Evolutionary conservation across 1,140 invertebrate species (phyloP), one percentile per base, ranked within the genome.

Genomic region (Caenorhabditis inopinata): DNA sequence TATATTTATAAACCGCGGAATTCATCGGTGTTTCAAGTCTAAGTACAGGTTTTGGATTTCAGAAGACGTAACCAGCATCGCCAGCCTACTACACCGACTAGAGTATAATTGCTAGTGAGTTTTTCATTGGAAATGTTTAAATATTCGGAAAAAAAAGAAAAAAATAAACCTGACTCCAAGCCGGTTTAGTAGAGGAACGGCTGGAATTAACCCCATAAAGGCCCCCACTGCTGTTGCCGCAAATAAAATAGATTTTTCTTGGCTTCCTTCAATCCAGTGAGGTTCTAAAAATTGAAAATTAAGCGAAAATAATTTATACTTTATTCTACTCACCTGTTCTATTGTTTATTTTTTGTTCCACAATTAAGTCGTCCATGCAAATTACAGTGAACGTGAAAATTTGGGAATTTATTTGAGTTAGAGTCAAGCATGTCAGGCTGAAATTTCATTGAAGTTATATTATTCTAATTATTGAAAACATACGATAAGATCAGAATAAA

Each of bases 331-430:
- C 12, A 46, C 46, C 73, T 27, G 73, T 75, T 23, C 11, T 23
- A 47, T 38, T 51, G 21, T 18, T 32, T 77, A 76, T 42, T 29
- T 46, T 35, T 4, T 62, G n/a, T 25, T 82, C 62, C 35, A 53
- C 42, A 23, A 38, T 74, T 6, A 77, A 47, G 32, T 83, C 82
- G 27, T 83, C 78, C 82, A 83, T 83, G 49, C 82, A 83, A 9
- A 83, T 83, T 5, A 83, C 74, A 27, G 82, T 83, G 74, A 83
- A 83, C 29, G 68, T 82, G 49, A 83, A 74, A 25, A 74, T 74
- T 25, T 83, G 79, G 3, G 75, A 73, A 73, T 83, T 83, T 42
- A 35, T 47, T 42, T 76, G 49, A 12, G 32, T 29, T 6, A 68
- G 18, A 7, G 79, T 83, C 1, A 83, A 23, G 46, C 82, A 83